A percentile compares a stretch with the other conserved stretches of the same genome.
Evolutionary conservation across 2,113 vertebrate genomes (phyloP).

Genomic region (Chaetodon auriga): DNA sequence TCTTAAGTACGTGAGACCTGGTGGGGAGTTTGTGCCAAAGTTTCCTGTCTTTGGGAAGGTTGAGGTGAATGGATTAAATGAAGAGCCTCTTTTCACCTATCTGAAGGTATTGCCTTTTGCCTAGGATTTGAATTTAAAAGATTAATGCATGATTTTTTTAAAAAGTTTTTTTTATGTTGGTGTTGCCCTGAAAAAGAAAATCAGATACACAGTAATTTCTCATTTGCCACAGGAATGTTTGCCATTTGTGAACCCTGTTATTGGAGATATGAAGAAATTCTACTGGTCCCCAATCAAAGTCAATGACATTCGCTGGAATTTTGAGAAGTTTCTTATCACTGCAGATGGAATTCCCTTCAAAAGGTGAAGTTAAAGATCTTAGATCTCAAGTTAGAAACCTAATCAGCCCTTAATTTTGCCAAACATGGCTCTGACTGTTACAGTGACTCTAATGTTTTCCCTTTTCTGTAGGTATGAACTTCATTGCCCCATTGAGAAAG

Average conservation of each 20-base stretch:
- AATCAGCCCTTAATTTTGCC: neutral
- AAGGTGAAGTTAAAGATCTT: constrained; percentile 68
- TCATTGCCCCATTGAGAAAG: constrained; percentile 74
- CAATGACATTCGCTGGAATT: constrained; percentile 88
- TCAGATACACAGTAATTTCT: constrained; percentile 3
- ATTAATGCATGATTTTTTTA: neutral
- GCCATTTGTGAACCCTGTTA: constrained; percentile 84
- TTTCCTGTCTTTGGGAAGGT: constrained; percentile 85
- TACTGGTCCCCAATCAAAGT: constrained; percentile 85
- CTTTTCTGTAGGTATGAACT: constrained; percentile 81
- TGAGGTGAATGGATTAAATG: constrained; percentile 85
- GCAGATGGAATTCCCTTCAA: constrained; percentile 81
- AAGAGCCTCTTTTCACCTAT: constrained; percentile 83
- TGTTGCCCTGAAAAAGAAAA: neutral
- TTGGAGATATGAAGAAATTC: constrained; percentile 84
- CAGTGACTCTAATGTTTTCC: neutral
- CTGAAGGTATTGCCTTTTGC: constrained; percentile 78
- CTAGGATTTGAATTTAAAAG: neutral
- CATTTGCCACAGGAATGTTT: constrained; percentile 74
- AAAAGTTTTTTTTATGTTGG: neutral
- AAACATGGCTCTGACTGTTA: neutral
- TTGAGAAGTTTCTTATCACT: constrained; percentile 86
- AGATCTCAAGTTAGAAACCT: neutral
- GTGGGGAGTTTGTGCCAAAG: constrained; percentile 82
- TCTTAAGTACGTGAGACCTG: constrained; percentile 84